Percentiles rank a stretch among this genome's conserved stretches.
Conservation (phyloP, 2,888 invertebrate genomes). For the Sipha maydis region DNA sequence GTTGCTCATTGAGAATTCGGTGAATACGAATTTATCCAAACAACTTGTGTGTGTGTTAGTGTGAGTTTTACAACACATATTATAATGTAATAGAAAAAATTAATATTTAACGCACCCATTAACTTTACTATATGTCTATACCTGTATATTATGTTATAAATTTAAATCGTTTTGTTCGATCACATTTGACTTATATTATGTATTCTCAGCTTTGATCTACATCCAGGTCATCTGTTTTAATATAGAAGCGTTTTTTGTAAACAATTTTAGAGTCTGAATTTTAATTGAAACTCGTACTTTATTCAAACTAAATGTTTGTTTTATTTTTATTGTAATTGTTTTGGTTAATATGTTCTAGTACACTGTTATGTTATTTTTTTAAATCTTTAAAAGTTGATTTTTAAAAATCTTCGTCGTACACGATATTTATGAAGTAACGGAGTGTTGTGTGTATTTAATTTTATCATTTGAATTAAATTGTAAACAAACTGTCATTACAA, state of each 20-base stretch:
- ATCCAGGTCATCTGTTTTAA: slow-evolving; percentile 1
- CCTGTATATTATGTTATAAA: no score
- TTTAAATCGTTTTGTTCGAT: background rate
- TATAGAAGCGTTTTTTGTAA: background rate
- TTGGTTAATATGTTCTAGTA: no score
- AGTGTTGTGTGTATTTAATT: no score
- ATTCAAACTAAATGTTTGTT: no score
- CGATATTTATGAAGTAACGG: no score
- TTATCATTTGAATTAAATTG: background rate
- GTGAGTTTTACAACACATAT: background rate
- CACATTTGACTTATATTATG: background rate
- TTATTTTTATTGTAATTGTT: no score
- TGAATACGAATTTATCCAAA: slow-evolving; percentile 36
- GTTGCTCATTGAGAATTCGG: slow-evolving; percentile 18
- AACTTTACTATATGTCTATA: no score
- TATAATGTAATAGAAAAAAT: background rate
- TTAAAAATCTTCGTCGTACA: no score
- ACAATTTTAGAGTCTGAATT: no score
- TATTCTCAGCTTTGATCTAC: background rate
- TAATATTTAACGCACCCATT: background rate
- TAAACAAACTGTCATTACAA: background rate
- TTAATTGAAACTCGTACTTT: no score
- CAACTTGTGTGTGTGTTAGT: background rate
- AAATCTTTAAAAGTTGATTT: no score
- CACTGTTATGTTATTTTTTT: no score